phyloP scores from a whole-genome alignment of 2,113 vertebrate genomes.

The Corythoichthys intestinalis region DNA sequence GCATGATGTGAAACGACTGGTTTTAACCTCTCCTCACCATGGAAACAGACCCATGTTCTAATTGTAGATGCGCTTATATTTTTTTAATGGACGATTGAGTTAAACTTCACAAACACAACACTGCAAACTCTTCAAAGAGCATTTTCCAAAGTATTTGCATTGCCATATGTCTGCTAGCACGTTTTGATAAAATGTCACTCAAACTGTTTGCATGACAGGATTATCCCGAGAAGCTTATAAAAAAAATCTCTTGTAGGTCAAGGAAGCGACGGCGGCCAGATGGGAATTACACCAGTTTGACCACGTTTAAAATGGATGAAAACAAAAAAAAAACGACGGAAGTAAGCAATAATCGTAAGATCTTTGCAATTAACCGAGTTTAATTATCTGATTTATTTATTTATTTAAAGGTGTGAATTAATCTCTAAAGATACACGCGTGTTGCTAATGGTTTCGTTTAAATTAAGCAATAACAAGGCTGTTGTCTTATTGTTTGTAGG shows the following conservation, averaged over 20 bases:
- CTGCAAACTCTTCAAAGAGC: background rate
- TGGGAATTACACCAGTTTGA: conserved; percentile 32
- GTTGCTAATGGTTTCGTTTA: conserved; percentile 31
- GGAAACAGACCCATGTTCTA: conserved; percentile 38
- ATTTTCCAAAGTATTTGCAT: background rate
- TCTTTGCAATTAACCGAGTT: conserved; percentile 62
- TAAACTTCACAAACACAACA: background rate
- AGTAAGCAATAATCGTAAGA: conserved; percentile 44
- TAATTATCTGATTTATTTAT: conserved; percentile 55
- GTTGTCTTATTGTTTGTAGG: conserved; percentile 17
- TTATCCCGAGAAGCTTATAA: background rate
- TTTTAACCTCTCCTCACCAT: conserved; percentile 41
- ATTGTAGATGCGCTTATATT: too few species aligned
- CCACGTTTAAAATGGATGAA: conserved; percentile 26
- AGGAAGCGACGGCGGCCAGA: conserved; percentile 23
- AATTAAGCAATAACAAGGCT: conserved; percentile 36
- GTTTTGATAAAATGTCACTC: too few species aligned
- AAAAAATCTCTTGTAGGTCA: background rate
- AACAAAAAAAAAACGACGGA: background rate
- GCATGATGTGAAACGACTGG: conserved; percentile 32
- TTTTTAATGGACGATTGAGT: background rate
- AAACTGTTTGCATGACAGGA: too few species aligned
- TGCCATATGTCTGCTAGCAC: background rate
- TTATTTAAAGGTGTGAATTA: conserved; percentile 46
- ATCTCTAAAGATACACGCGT: conserved; percentile 44